Conservation (phyloP, 2,797 vertebrate genomes). For the Poecilia picta region DNA sequence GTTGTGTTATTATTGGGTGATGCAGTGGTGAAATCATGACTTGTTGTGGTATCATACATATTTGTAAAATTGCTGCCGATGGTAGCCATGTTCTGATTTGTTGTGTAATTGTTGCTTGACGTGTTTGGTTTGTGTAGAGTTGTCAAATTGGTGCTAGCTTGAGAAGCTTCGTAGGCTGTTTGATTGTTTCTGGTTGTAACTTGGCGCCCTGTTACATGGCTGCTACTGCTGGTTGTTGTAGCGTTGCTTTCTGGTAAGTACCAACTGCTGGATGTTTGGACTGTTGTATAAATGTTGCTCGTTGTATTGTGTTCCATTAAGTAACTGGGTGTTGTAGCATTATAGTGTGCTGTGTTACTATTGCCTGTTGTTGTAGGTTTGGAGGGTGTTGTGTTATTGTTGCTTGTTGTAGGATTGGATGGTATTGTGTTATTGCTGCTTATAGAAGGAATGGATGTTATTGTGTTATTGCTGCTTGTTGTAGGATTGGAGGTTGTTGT, state of each 20-base stretch:
- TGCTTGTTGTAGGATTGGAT: neutral
- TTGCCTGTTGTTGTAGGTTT: neutral
- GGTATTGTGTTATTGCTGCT: too few relatives aligned
- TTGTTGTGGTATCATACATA: neutral
- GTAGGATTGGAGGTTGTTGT: too few relatives aligned
- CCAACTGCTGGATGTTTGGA: neutral
- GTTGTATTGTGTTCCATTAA: neutral
- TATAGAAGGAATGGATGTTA: too few relatives aligned
- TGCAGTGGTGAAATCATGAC: neutral
- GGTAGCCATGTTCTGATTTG: neutral
- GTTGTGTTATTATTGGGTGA: neutral
- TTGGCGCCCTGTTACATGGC: too few relatives aligned
- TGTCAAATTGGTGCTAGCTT: neutral
- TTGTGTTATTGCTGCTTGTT: too few relatives aligned
- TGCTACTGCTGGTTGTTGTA: neutral
- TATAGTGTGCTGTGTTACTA: neutral
- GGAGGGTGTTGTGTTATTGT: neutral
- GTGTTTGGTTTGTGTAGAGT: neutral
- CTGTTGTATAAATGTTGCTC: neutral
- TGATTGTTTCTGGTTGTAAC: neutral
- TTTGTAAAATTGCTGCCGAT: neutral
- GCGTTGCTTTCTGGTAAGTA: neutral
- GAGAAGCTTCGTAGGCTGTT: conserved; percentile 1
- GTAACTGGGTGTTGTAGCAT: neutral
- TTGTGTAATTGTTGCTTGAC: neutral